Evolutionary conservation across 1,140 invertebrate genomes (phyloP).

Genomic region (Nixonia krombeini): DNA sequence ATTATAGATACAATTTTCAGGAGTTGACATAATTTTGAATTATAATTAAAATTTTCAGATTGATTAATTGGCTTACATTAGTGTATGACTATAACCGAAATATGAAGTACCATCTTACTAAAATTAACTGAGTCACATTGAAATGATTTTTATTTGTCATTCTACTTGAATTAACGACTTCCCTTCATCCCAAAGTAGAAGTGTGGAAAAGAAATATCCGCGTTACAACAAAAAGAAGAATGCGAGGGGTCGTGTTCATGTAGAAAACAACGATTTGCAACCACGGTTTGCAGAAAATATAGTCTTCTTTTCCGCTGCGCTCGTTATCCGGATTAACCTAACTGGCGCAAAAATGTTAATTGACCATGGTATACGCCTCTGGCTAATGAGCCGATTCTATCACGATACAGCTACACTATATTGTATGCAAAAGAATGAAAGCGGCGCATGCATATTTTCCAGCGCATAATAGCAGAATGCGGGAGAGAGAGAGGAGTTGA

Average conservation of each 20-base stretch:
- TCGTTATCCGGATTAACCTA: constrained; percentile 42
- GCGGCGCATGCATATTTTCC: constrained; percentile 20
- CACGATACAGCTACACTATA: constrained; percentile 28
- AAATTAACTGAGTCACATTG: too few species aligned
- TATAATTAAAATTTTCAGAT: too few species aligned
- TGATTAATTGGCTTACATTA: too few species aligned
- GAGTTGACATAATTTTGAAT: too few species aligned
- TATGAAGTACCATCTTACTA: too few species aligned
- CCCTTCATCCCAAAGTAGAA: too few species aligned
- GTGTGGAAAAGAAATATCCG: too few species aligned
- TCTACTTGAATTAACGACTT: too few species aligned
- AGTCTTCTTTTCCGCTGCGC: constrained; percentile 21
- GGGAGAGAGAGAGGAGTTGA: not conserved
- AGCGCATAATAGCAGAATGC: not conserved
- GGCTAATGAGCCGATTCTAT: constrained; percentile 44
- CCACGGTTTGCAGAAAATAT: constrained; percentile 19
- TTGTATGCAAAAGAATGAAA: constrained; percentile 39
- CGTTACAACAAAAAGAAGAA: too few species aligned
- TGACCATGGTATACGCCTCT: constrained; percentile 30
- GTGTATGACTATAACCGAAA: too few species aligned
- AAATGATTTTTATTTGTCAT: too few species aligned
- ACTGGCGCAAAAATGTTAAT: constrained; percentile 43
- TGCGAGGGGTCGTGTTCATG: not conserved
- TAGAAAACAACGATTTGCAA: constrained; percentile 6
- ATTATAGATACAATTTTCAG: too few species aligned